Evolutionary conservation across 2,113 vertebrate genomes (phyloP).

Genomic region (Podocnemis expansa): DNA sequence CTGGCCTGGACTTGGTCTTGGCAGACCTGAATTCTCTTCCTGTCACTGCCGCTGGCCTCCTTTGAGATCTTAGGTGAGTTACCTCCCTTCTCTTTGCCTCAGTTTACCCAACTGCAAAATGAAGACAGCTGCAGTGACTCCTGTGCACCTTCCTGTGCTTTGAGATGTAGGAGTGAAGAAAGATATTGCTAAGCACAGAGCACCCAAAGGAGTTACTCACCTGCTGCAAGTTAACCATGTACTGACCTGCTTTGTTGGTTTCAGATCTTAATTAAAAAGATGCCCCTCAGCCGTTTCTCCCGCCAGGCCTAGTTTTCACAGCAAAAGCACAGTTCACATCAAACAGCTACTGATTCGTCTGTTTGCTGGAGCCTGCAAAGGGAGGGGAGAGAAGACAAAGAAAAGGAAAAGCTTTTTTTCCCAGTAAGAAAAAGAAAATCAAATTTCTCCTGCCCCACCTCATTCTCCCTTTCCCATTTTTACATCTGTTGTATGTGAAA

Average conservation of each 20-base stretch:
- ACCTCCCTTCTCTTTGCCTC: neutral
- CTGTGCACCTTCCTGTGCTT: neutral
- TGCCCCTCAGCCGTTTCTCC: rapidly evolving
- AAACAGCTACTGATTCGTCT: neutral
- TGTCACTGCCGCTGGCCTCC: neutral
- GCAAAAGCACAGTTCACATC: rapidly evolving
- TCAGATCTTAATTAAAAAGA: neutral
- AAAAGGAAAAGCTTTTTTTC: neutral
- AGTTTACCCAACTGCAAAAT: neutral
- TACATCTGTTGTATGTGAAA: conserved; percentile 38
- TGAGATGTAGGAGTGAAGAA: neutral
- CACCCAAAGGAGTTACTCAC: neutral
- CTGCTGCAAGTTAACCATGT: neutral
- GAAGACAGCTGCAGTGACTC: neutral
- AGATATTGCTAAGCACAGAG: neutral
- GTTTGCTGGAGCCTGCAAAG: neutral
- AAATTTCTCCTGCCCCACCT: neutral
- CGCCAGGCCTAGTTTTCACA: neutral
- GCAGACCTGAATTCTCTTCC: neutral
- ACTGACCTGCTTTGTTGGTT: neutral
- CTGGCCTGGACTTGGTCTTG: neutral
- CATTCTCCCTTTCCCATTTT: conserved; percentile 15
- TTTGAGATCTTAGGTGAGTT: rapidly evolving
- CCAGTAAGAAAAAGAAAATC: neutral
- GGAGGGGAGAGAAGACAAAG: neutral